Percentiles rank a stretch among this genome's conserved stretches.
Conservation (phyloP, 2,888 invertebrate genomes). For the Aspidapion aeneum region DNA sequence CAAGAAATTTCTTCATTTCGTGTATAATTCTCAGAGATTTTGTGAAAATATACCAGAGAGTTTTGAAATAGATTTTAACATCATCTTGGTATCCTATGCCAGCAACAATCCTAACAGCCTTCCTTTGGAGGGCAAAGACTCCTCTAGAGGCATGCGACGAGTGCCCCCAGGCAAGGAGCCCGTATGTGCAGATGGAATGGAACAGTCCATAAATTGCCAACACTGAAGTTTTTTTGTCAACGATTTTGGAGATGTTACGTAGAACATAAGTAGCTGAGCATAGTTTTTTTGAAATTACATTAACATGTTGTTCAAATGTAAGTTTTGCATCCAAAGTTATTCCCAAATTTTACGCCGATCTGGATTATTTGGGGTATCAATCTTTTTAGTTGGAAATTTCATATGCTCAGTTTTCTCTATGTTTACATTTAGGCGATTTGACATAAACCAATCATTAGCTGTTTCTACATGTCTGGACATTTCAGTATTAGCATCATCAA, state of each 20-base stretch:
- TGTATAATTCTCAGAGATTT: background rate
- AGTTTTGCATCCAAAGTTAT: background rate
- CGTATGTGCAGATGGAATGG: background rate
- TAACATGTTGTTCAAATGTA: background rate
- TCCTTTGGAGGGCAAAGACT: too few relatives aligned
- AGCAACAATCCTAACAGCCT: too few relatives aligned
- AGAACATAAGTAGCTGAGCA: too few relatives aligned
- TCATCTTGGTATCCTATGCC: too few relatives aligned
- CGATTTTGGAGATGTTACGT: too few relatives aligned
- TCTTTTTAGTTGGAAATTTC: background rate
- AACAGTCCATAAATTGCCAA: background rate
- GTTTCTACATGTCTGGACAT: background rate
- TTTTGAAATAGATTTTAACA: background rate
- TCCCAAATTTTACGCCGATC: background rate
- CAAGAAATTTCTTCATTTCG: background rate
- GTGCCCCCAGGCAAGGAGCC: background rate
- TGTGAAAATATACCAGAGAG: background rate
- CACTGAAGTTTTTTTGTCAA: background rate
- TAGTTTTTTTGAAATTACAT: too few relatives aligned
- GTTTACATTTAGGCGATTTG: background rate
- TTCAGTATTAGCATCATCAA: background rate
- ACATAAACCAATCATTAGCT: background rate
- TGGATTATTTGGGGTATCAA: background rate
- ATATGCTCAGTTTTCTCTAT: background rate
- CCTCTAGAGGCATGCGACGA: too few relatives aligned